Conservation (phyloP, 1,140 invertebrate species). For the Drosophila pseudoananassae region DNA sequence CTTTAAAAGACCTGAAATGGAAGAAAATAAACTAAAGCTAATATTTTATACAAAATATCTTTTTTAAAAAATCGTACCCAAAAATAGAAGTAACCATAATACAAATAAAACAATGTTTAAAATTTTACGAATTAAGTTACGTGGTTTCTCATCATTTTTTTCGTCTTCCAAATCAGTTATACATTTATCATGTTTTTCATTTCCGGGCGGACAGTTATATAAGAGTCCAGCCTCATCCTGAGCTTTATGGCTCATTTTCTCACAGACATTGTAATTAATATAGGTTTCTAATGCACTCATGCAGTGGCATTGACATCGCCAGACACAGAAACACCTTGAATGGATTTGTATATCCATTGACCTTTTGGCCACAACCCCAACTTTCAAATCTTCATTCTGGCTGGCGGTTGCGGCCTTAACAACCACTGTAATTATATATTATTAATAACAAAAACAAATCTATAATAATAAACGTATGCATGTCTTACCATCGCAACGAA, state of each 20-base stretch:
- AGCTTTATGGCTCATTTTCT: conserved; percentile 34
- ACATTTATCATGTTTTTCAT: conserved; percentile 44
- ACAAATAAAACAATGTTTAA: conserved; percentile 5
- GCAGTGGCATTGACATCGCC: conserved; percentile 67
- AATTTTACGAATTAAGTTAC: conserved; percentile 3
- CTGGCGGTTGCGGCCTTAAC: background rate
- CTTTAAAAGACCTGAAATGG: conserved; percentile 25
- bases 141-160: background rate
- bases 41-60: no score
- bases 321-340: conserved; percentile 68
- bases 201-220: conserved; percentile 47
- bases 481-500: conserved; percentile 50
- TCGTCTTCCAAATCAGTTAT: conserved; percentile 16
- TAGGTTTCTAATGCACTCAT: conserved; percentile 54
- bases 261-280: conserved; percentile 50
- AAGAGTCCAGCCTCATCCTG: conserved; percentile 45
- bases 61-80: no score
- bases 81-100: conserved; percentile 12
- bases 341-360: conserved; percentile 45
- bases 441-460: background rate
- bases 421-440: background rate
- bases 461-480: background rate
- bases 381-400: background rate
- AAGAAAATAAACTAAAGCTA: no score
- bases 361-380: conserved; percentile 40